A percentile compares a stretch with the other conserved stretches of the same genome.
phyloP scores from a whole-genome alignment of 2,113 vertebrate genomes.

The Ellobius talpinus region DNA sequence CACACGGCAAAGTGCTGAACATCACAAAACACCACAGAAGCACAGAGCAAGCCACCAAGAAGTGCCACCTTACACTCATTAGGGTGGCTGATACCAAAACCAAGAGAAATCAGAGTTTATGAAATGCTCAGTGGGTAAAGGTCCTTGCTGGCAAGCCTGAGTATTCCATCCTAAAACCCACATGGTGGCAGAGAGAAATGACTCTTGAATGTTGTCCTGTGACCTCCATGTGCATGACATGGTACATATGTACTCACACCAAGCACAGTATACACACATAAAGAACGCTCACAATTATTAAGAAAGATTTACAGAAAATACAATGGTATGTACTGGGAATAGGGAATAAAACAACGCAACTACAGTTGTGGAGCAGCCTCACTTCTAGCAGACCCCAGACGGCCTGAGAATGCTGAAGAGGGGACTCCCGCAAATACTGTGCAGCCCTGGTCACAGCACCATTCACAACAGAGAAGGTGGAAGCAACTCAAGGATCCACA shows the following conservation, averaged over 20 bases:
- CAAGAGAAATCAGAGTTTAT: not conserved
- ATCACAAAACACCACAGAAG: not conserved
- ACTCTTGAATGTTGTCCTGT: not conserved
- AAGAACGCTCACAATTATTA: too few relatives aligned
- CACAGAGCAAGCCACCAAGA: not conserved
- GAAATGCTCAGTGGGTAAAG: too few relatives aligned
- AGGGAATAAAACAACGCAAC: too few relatives aligned
- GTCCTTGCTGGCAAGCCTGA: not conserved
- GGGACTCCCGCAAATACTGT: too few relatives aligned
- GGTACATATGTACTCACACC: too few relatives aligned
- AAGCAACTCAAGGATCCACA: not conserved
- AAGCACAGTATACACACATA: not conserved
- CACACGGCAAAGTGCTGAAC: not conserved
- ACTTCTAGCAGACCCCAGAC: not conserved
- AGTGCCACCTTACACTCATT: rapidly evolving
- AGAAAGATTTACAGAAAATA: too few relatives aligned
- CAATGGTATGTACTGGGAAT: too few relatives aligned
- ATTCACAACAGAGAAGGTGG: not conserved
- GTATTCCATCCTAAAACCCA: not conserved
- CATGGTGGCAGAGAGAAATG: not conserved
- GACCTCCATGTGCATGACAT: not conserved
- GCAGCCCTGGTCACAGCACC: not conserved
- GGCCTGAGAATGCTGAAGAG: too few relatives aligned
- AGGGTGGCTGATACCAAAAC: not conserved
- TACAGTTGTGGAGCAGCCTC: too few relatives aligned